A percentile compares a stretch with the other conserved stretches of the same genome.
These are phyloP conservation scores for Nasonia oneida DNA, from an alignment of 2,888 invertebrate genomes.

Conservation along the genomic window DNA sequence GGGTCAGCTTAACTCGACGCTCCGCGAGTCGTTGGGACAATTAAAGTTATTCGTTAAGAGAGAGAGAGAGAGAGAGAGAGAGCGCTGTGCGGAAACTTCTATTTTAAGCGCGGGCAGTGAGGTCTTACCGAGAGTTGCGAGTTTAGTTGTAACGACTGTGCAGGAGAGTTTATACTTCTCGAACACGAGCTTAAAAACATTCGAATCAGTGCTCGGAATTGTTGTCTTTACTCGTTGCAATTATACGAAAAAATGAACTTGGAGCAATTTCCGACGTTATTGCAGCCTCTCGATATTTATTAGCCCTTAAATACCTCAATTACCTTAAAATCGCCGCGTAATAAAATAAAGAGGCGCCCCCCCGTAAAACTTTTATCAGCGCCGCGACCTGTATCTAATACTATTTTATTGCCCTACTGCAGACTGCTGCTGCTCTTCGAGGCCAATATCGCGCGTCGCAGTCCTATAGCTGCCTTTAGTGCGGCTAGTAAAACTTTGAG, in stretches of 20 bases:
- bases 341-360: constrained; percentile 19
- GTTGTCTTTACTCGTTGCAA: neutral
- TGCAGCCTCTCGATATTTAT: neutral
- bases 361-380: constrained; percentile 43
- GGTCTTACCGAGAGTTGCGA: neutral
- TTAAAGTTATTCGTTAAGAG: neutral
- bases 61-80: too few relatives aligned
- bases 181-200: neutral
- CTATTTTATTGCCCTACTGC: constrained; percentile 36
- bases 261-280: neutral
- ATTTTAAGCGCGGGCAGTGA: neutral
- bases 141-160: constrained; percentile 1
- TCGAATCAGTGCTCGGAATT: neutral
- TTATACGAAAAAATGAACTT: neutral
- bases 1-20: neutral
- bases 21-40: neutral
- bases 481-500: constrained; percentile 45
- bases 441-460: constrained; percentile 5
- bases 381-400: constrained; percentile 14
- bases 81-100: neutral
- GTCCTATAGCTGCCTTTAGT: constrained; percentile 15
- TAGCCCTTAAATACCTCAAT: neutral
- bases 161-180: neutral
- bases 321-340: neutral
- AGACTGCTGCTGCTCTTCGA: neutral